These are phyloP conservation scores for Aulostomus chinensis DNA, from an alignment of 2,797 vertebrate genomes.

Conservation along the genomic window DNA sequence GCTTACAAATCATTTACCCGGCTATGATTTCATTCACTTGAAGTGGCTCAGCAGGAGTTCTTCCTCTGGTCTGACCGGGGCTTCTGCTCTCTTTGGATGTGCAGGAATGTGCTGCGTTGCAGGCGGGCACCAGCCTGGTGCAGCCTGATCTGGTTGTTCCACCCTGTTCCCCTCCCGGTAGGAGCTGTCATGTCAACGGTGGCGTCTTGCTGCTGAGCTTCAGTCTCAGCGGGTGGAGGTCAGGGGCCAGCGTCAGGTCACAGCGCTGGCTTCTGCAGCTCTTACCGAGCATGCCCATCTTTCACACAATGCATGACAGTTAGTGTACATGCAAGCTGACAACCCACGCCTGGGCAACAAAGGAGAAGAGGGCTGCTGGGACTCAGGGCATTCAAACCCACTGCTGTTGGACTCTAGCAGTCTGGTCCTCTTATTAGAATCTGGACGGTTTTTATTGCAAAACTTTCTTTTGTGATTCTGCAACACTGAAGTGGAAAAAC, in stretches of 20 bases:
- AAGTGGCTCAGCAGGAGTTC: constrained; percentile 24
- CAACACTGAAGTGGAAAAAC: constrained; percentile 2
- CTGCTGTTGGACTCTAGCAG: constrained; percentile 3
- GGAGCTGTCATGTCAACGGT: constrained; percentile 63
- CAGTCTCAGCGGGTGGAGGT: constrained; percentile 48
- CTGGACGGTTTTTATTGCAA: constrained; percentile 1
- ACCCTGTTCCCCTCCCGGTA: constrained; percentile 52
- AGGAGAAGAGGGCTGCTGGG: constrained; percentile 16
- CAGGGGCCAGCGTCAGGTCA: constrained; percentile 67
- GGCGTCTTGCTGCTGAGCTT: constrained; percentile 49
- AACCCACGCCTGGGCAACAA: constrained; percentile 49
- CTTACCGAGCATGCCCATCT: constrained; percentile 22
- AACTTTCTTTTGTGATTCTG: constrained; percentile 17
- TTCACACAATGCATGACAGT: constrained; percentile 19
- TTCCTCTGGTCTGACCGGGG: constrained; percentile 28
- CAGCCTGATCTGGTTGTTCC: constrained; percentile 32
- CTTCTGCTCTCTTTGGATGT: constrained; percentile 26
- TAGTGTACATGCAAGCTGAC: constrained; percentile 43
- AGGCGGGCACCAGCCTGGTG: constrained; percentile 27
- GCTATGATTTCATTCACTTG: neutral
- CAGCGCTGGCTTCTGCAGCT: constrained; percentile 29
- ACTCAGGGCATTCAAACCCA: constrained; percentile 16
- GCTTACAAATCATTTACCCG: constrained; percentile 19
- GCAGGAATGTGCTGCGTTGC: constrained; percentile 39
- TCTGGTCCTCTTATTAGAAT: constrained; percentile 10